Base-by-base conservation (phyloP, 1,140 invertebrate species). In the Varroa destructor region DNA sequence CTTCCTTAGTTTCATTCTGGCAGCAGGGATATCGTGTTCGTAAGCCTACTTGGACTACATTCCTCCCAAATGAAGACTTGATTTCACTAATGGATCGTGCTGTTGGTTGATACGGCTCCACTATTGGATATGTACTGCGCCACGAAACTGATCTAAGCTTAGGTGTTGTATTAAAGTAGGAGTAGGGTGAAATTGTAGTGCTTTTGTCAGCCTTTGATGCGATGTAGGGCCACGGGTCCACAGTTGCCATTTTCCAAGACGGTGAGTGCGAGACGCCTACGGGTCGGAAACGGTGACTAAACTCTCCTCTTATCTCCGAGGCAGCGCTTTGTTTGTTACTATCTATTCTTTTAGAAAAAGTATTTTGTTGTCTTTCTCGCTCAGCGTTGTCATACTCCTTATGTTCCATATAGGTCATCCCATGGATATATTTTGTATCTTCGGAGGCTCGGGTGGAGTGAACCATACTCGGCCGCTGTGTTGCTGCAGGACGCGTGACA, bases 331-430 rank as follows among this genome's bases (percentile, higher is more conserved):
- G 46, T 51, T 51, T 51, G 8, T 51, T 8, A 8, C 46, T 8
- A 51, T 51, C 46, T 8, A 51, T 51, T 3, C 46, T 8, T 5
- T 51, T 51, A 8, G 46, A 51, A 51, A 8, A 3, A 51, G 46
- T 8, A 8, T 51, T 51, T 51, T 51, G 46, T 51, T 51, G 46
- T 51, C 8, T 51, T 8, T 51, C 46, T 8, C 46, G 46, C 8
- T 51, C 46, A 51, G 8, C 46, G 3, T 51, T 51, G 8, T 40
- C 61, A 12, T 36, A 25, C 8, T 67, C 46, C 37, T 67, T 67
- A 37, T 67, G 61, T 8, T 67, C 61, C 37, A 43, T 1, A 40
- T 67, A 67, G 14, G 61, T 67, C 61, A 67, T 67, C 3, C 61
- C 61, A 8, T 67, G 61, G 36, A 67, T 67, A 46, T 67, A 67